Evolutionary conservation across 2,113 vertebrate genomes (phyloP), one percentile per base, ranked within the genome.

Genomic region (Chascanopsetta lugubris): DNA sequence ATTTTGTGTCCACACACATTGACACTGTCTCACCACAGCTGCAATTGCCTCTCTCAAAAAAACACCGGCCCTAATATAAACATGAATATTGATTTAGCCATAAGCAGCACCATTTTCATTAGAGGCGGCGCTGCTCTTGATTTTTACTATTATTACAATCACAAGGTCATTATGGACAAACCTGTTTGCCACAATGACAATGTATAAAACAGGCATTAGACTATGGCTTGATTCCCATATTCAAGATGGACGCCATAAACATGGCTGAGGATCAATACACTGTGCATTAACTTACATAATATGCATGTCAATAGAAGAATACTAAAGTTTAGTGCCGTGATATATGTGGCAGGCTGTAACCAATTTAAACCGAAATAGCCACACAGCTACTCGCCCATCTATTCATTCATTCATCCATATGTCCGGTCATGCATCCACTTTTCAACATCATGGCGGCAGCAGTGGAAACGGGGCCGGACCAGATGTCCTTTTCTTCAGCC

Each of bases 81-180:
- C 71, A 79, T 82, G 84, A 87, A 87, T 84, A 90, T 88, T 88
- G 89, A 90, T 89, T 89, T 84, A 79, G 36, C 79, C 73, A 88
- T 89, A 84, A 85, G 79, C 66, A 65, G 56, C 51, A 21, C 11
- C 64, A 36, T 78, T 76, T 26, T 55, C 50, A 75, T 84, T 79
- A 80, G 20, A 70, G 68, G 25, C 18, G 48, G 32, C 54, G 79
- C 12, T 71, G 67, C 63, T 81, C 47, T 58, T 22, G n/a, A n/a
- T 74, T 85, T 79, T 78, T 69, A 69, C 61, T 78, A 64, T 88
- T 77, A 86, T 72, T 79, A 71, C 61, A 61, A 71, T 83, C 80
- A 73, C 65, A 55, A n/a, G 25, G 69, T 46, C 53, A 50, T 83
- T 51, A 70, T 67, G 65, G 66, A 61, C 58, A 61, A 67, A 58